phyloP scores from a whole-genome alignment of 2,888 invertebrate genomes.

The Andricus curvator region DNA sequence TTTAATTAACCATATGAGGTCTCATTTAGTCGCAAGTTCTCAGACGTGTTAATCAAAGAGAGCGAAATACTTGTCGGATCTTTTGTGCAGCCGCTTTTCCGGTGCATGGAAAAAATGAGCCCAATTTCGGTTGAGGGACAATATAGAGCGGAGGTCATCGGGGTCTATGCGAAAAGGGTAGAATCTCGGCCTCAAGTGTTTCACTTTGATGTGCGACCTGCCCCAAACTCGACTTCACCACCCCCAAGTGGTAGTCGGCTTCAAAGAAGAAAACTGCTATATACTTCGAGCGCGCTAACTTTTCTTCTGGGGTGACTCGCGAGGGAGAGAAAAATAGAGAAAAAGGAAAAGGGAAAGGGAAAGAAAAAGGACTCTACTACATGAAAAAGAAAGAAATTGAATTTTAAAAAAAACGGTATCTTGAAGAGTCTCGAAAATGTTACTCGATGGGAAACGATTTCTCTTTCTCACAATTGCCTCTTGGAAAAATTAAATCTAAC shows the following conservation, averaged over 20 bases:
- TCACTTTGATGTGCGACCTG: slow-evolving; percentile 75
- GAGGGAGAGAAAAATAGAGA: slow-evolving; percentile 3
- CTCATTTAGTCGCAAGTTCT: not conserved
- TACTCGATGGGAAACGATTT: slow-evolving; percentile 21
- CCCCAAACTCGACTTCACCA: slow-evolving; percentile 68
- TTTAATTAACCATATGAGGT: slow-evolving; percentile 1
- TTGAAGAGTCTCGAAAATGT: slow-evolving; percentile 28
- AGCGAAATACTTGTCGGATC: slow-evolving; percentile 35
- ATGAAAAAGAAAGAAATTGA: slow-evolving; percentile 19
- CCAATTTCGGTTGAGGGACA: slow-evolving; percentile 72
- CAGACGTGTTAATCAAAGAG: slow-evolving; percentile 28
- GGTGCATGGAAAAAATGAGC: slow-evolving; percentile 64
- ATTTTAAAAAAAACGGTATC: slow-evolving; percentile 17
- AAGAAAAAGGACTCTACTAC: slow-evolving; percentile 13
- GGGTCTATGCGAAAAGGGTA: slow-evolving; percentile 53
- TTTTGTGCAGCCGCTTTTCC: slow-evolving; percentile 48
- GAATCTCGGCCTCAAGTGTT: slow-evolving; percentile 76
- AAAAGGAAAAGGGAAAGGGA: not conserved
- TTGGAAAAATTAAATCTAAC: not conserved
- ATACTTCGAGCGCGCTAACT: slow-evolving; percentile 55
- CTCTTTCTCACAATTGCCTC: too few species aligned
- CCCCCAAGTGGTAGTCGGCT: slow-evolving; percentile 63
- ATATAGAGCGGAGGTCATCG: slow-evolving; percentile 72
- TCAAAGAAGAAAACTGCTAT: slow-evolving; percentile 69
- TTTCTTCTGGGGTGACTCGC: slow-evolving; percentile 45